Evolutionary conservation across 2,888 invertebrate genomes (phyloP), one percentile per base, ranked within the genome.

Genomic region (Halictus ligatus): DNA sequence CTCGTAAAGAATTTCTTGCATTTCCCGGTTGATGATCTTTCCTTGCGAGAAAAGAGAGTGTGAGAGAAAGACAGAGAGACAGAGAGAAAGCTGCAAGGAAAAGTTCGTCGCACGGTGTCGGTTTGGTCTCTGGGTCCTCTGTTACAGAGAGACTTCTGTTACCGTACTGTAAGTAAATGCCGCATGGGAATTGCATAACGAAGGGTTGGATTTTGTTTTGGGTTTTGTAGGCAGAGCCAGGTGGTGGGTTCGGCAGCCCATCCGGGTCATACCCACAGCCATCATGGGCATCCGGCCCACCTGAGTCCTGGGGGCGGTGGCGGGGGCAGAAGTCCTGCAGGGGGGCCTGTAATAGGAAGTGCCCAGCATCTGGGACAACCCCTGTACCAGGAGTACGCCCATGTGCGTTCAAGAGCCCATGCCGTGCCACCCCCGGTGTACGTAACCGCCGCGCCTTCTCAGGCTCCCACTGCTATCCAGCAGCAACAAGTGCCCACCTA

Each of bases 351-450:
- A 93, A 96, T 93, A 94, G 96, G 93, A 90, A 96, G 92, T 95
- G 96, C 89, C 96, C 96, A 89, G 95, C 96, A 94, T 95, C 96
- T 95, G 85, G 96, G 96, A 8, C 97, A 97, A 92, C 97, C 97
- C 48, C 95, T 97, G 58, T 97, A 97, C 93, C 96, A 96, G 91
- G 96, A 97, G 93, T 95, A 95, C 89, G 94, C 94, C 75, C 95
- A 95, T 85, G 94, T 95, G 21, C 94, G 95, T 87, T 93, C 95
- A 71, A 93, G 95, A 81, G 94, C 94, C 82, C 95, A 95, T 90
- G 94, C 95, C 81, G 94, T 98, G 97, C 95, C 96, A 97, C 90
- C 96, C 96, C 96, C 97, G 72, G 97, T 97, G 73, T 97, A 97
- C 94, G 97, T 97, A 71, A 97, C 97, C 75, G 96, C 96, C 74